phyloP scores from a whole-genome alignment of 2,888 invertebrate genomes.

The Diarsia mendica region DNA sequence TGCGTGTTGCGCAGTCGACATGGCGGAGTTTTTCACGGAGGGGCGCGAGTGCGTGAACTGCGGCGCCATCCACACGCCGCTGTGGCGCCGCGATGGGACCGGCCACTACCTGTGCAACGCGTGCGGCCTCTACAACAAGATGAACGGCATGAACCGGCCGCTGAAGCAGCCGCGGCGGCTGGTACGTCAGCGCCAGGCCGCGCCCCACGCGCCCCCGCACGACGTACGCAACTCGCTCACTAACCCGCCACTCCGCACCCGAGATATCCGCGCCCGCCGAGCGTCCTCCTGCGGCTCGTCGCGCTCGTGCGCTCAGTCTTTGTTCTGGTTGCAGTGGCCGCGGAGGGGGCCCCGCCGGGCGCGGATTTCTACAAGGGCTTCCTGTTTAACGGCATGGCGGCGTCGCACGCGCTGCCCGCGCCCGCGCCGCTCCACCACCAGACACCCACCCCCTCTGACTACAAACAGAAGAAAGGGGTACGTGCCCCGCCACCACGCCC shows the following conservation, averaged over 20 bases:
- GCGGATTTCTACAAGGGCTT: slow-evolving; percentile 96
- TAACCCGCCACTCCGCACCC: slow-evolving; percentile 67
- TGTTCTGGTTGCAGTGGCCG: slow-evolving; percentile 94
- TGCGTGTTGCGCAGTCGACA: slow-evolving; percentile 88
- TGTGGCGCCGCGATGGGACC: slow-evolving; percentile 99
- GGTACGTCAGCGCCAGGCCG: slow-evolving; percentile 93
- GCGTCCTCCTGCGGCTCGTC: slow-evolving; percentile 72
- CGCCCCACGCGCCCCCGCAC: slow-evolving; percentile 84
- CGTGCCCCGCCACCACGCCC: slow-evolving; percentile 74
- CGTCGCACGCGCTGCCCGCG: slow-evolving; percentile 76
- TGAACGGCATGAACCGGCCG: slow-evolving; percentile 99
- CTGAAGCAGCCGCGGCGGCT: slow-evolving; percentile 99
- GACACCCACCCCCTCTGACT: slow-evolving; percentile 83
- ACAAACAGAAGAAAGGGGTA: slow-evolving; percentile 90
- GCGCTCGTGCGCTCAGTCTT: slow-evolving; percentile 70
- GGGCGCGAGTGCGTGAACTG: slow-evolving; percentile 99
- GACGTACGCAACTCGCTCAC: slow-evolving; percentile 81
- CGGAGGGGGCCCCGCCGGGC: slow-evolving; percentile 95
- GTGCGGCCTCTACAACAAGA: slow-evolving; percentile 99
- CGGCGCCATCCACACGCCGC: slow-evolving; percentile 98
- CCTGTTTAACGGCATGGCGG: slow-evolving; percentile 93
- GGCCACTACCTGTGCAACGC: slow-evolving; percentile 99
- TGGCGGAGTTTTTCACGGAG: slow-evolving; percentile 95
- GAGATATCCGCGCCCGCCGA: slow-evolving; percentile 85
- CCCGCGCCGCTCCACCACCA: slow-evolving; percentile 77